A percentile compares a stretch with the other conserved stretches of the same genome.
Conservation (phyloP, 2,797 vertebrate species). For the Phalanger gymnotis region DNA sequence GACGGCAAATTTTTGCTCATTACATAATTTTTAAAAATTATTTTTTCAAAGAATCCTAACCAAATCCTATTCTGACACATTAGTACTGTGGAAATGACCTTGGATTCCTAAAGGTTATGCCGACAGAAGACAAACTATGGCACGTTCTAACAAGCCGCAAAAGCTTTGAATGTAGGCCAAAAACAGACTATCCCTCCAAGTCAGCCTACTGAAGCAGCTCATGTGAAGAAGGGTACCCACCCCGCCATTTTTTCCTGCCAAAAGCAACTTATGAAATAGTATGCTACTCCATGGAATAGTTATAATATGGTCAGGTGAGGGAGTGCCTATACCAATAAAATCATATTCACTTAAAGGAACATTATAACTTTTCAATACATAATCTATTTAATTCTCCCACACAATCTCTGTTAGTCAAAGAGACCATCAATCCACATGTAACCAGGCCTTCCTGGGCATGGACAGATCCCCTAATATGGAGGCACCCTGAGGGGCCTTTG, state of each 20-base stretch:
- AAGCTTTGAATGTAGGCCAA: not conserved
- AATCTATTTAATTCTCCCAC: not conserved
- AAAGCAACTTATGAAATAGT: not conserved
- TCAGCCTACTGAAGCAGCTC: not conserved
- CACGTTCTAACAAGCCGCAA: not conserved
- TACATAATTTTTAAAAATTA: no score
- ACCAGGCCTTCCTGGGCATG: not conserved
- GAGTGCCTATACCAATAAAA: not conserved
- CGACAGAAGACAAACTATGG: not conserved
- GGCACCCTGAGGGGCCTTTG: not conserved
- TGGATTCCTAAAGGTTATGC: not conserved
- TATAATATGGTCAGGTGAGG: not conserved
- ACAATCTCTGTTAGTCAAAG: not conserved
- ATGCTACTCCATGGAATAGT: not conserved
- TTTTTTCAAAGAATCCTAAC: not conserved
- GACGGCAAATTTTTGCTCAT: no score
- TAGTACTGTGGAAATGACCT: not conserved
- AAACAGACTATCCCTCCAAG: not conserved
- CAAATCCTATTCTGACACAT: not conserved
- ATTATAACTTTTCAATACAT: not conserved
- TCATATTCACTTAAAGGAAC: not conserved
- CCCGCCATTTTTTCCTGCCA: not conserved
- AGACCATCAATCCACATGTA: not conserved
- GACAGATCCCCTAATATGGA: not conserved
- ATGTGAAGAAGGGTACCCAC: no score